phyloP scores from a whole-genome alignment of 2,888 invertebrate species.

The Hoplodrina blanda region DNA sequence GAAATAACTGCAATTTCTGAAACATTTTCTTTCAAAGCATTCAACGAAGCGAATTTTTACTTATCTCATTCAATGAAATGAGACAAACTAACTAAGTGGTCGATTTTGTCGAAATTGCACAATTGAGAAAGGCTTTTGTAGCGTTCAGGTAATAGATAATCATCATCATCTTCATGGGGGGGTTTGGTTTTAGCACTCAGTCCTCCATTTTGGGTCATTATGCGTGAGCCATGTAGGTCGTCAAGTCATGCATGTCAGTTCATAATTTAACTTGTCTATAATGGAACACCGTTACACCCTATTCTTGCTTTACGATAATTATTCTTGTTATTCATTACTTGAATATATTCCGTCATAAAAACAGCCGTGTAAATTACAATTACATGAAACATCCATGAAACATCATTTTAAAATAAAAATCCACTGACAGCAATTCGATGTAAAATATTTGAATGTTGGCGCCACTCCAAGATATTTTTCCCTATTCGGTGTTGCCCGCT shows the following conservation, averaged over 20 bases:
- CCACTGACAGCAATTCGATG: slow-evolving; percentile 17
- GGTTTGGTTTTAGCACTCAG: too few species aligned
- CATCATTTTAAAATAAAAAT: slow-evolving; percentile 48
- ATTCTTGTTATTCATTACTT: neutral
- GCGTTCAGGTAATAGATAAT: neutral
- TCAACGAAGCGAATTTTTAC: neutral
- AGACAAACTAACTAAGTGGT: too few species aligned
- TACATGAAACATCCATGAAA: slow-evolving; percentile 36
- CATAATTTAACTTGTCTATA: neutral
- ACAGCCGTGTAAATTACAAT: slow-evolving; percentile 13
- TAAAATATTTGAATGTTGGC: slow-evolving; percentile 51
- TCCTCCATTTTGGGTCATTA: too few species aligned
- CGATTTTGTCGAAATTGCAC: too few species aligned
- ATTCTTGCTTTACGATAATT: neutral
- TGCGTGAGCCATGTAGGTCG: too few species aligned
- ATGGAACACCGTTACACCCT: neutral
- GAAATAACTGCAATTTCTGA: neutral
- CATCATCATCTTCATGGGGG: too few species aligned
- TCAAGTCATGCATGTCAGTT: neutral
- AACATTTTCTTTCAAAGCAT: neutral
- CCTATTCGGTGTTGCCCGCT: slow-evolving; percentile 53
- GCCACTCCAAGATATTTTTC: slow-evolving; percentile 47
- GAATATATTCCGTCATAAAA: slow-evolving; percentile 16
- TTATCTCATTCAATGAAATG: neutral
- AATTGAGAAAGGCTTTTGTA: neutral